Conservation (phyloP, 2,888 invertebrate species). For the Heteropelma amictum region DNA sequence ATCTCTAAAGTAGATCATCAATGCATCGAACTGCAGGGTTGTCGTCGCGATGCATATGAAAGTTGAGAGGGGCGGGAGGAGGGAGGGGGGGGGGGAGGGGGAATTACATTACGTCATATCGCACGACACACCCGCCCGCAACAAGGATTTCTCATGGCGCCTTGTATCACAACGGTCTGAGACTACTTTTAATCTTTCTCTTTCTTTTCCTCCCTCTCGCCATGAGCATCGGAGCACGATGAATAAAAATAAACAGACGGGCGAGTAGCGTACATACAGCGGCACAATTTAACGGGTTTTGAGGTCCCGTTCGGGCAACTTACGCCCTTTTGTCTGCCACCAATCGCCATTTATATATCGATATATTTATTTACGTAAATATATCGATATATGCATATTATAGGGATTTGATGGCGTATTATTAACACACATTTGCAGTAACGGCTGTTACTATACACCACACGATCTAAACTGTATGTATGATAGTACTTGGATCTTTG, state of each 20-base stretch:
- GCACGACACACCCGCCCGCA: slow-evolving; percentile 65
- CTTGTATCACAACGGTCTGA: slow-evolving; percentile 41
- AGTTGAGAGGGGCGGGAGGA: neutral
- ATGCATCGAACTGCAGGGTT: slow-evolving; percentile 58
- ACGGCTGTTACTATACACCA: slow-evolving; percentile 28
- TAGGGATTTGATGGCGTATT: slow-evolving; percentile 35
- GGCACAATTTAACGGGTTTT: neutral
- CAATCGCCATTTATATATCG: neutral
- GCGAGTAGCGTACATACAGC: neutral
- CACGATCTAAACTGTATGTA: neutral
- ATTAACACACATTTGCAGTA: slow-evolving; percentile 33
- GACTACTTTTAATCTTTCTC: neutral
- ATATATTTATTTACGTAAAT: neutral
- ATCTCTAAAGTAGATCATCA: slow-evolving; percentile 65
- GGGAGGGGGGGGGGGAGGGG: neutral
- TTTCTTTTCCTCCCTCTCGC: neutral
- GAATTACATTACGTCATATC: slow-evolving; percentile 55
- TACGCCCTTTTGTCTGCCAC: neutral
- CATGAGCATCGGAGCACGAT: neutral
- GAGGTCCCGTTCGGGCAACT: neutral
- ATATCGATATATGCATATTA: neutral
- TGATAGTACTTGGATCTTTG: neutral
- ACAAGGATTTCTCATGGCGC: slow-evolving; percentile 69
- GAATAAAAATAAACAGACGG: too few relatives aligned
- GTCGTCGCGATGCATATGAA: slow-evolving; percentile 39